Conservation (phyloP, 2,888 invertebrate genomes). For the Augochlorella aurata region DNA sequence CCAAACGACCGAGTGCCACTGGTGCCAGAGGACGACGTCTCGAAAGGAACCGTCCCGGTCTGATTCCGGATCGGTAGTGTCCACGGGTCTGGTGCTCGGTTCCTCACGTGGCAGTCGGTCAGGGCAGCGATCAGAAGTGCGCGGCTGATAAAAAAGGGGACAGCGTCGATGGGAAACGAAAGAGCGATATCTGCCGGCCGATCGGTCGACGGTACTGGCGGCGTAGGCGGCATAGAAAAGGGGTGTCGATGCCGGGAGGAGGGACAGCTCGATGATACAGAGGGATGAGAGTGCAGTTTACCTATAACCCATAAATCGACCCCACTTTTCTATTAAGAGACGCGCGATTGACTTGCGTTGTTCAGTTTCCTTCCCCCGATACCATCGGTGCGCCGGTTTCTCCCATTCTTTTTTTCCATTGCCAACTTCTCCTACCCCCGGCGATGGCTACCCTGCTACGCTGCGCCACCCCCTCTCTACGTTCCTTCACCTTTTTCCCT, state of each 20-base stretch:
- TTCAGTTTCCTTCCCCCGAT: conserved; percentile 75
- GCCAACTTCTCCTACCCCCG: conserved; percentile 22
- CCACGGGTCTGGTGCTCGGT: background rate
- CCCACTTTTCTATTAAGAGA: conserved; percentile 82
- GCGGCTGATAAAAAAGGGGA: conserved; percentile 59
- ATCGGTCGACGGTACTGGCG: conserved; percentile 65
- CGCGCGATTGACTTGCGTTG: conserved; percentile 81
- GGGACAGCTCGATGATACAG: conserved; percentile 67
- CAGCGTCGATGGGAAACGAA: conserved; percentile 68
- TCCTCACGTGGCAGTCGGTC: conserved; percentile 71
- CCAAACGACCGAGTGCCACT: too few species aligned
- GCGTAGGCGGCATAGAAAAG: conserved; percentile 50
- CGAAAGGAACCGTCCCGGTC: background rate
- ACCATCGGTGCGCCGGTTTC: conserved; percentile 52
- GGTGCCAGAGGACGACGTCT: background rate
- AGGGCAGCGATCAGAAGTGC: conserved; percentile 63
- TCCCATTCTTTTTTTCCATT: conserved; percentile 20
- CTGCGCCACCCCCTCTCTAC: background rate
- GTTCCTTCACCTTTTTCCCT: conserved; percentile 39
- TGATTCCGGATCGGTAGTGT: background rate
- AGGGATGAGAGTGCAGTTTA: conserved; percentile 76
- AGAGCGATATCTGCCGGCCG: conserved; percentile 76
- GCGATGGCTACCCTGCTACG: conserved; percentile 5
- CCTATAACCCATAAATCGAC: conserved; percentile 82
- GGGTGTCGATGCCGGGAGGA: conserved; percentile 56